Evolutionary conservation across 2,113 vertebrate species (phyloP).

Genomic region (Felis catus): F.catus_Fca126_mat1.0 CM031419.1:144909001-144909500

Average conservation of each 20-base stretch:
- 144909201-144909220: background rate
- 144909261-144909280: background rate
- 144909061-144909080: background rate
- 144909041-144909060: background rate
- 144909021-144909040: background rate
- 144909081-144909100: background rate
- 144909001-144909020: background rate
- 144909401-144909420: background rate
- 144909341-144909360: background rate
- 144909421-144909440: background rate
- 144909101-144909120: background rate
- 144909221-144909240: background rate
- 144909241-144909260: background rate
- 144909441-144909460: background rate
- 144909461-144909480: background rate
- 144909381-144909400: background rate
- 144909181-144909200: background rate
- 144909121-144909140: background rate
- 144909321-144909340: constrained; percentile 17
- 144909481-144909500: background rate
- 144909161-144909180: background rate
- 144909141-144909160: background rate
- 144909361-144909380: background rate
- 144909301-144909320: background rate
- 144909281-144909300: background rate